phyloP scores from a whole-genome alignment of 2,888 invertebrate species.

The Cotesia congregata region DNA sequence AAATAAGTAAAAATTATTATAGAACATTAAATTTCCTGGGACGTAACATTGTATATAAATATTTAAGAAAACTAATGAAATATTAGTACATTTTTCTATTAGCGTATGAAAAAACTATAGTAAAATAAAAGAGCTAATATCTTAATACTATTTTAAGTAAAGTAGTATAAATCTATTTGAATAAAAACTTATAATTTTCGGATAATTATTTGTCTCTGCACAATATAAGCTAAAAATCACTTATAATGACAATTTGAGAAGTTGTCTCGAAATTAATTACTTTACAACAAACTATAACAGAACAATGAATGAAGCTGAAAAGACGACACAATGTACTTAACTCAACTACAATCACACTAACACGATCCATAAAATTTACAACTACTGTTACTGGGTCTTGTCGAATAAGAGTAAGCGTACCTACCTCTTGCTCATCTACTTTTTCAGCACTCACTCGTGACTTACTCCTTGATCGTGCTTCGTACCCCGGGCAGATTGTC shows the following conservation, averaged over 20 bases:
- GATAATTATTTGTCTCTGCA: no score
- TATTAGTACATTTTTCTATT: no score
- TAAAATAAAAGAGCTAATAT: no score
- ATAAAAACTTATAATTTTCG: no score
- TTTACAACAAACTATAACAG: neutral
- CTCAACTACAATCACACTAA: neutral
- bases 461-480: neutral
- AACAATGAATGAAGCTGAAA: neutral
- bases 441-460: conserved; percentile 32
- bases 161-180: no score
- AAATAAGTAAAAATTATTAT: no score
- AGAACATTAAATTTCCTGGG: no score
- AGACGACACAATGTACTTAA: neutral
- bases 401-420: conserved; percentile 27
- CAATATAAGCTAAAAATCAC: neutral
- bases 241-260: neutral
- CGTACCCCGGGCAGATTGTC: conserved; percentile 27
- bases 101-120: no score
- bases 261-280: neutral
- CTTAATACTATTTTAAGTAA: no score
- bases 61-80: no score
- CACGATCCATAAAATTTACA: neutral
- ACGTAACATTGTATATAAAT: no score
- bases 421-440: conserved; percentile 23
- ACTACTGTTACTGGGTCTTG: conserved; percentile 6